These are phyloP conservation scores for Aculops lycopersici DNA, from an alignment of 1,140 invertebrate species.

Conservation along the genomic window DNA sequence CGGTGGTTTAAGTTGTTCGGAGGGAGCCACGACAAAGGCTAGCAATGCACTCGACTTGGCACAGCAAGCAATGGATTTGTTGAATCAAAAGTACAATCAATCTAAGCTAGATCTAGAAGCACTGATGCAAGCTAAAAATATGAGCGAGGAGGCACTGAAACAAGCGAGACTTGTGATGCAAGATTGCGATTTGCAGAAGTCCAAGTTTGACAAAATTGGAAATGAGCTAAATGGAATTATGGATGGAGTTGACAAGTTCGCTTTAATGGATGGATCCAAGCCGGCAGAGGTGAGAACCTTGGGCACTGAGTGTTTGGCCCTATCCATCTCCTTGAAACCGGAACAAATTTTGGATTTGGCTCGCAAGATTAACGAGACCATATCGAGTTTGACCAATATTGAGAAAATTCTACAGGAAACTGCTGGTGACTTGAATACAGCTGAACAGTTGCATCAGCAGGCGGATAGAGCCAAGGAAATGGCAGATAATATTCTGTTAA, in stretches of 20 bases:
- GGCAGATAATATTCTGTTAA: constrained; percentile 22
- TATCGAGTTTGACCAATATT: constrained; percentile 51
- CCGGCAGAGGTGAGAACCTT: constrained; percentile 42
- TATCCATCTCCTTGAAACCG: constrained; percentile 32
- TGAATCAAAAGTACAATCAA: constrained; percentile 41
- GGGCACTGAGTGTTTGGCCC: constrained; percentile 23
- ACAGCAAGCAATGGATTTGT: constrained; percentile 38
- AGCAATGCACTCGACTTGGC: constrained; percentile 48
- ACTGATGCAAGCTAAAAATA: constrained; percentile 24
- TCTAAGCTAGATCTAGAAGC: constrained; percentile 23
- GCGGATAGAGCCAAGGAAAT: constrained; percentile 35
- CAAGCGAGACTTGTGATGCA: constrained; percentile 26
- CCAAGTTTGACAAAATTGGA: constrained; percentile 22
- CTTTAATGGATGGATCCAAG: constrained; percentile 35
- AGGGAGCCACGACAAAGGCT: constrained; percentile 53
- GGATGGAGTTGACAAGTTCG: constrained; percentile 34
- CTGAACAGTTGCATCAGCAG: constrained; percentile 33
- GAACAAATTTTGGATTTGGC: constrained; percentile 52
- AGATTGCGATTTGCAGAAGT: constrained; percentile 21
- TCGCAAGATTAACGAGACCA: constrained; percentile 44
- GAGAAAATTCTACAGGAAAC: constrained; percentile 59
- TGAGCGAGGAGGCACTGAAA: constrained; percentile 21
- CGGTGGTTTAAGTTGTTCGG: constrained; percentile 53
- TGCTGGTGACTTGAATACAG: constrained; percentile 32
- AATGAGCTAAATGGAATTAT: constrained; percentile 24